phyloP scores from a whole-genome alignment of 2,113 vertebrate species.

The Catharus bicknelli region DNA sequence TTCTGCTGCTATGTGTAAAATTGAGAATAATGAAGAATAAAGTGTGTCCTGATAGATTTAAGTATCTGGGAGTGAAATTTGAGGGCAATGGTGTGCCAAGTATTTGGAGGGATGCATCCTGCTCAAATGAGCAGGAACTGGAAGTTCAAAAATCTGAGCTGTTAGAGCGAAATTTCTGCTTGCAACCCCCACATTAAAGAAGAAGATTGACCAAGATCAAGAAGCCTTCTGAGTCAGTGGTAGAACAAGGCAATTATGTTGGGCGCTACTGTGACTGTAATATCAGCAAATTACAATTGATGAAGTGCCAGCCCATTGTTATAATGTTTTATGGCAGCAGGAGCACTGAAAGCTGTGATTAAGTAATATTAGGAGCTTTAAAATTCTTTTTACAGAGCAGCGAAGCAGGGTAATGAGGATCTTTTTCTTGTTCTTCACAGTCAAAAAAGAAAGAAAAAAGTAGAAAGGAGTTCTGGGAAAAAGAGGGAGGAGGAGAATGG shows the following conservation, averaged over 20 bases:
- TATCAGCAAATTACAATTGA: constrained; percentile 63
- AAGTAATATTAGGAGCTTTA: constrained; percentile 41
- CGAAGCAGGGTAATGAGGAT: constrained; percentile 11
- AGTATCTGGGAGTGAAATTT: neutral
- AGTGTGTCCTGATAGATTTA: neutral
- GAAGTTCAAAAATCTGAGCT: neutral
- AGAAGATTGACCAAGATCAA: neutral
- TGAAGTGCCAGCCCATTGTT: constrained; percentile 62
- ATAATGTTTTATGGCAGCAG: constrained; percentile 55
- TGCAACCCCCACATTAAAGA: neutral
- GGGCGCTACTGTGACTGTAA: constrained; percentile 36
- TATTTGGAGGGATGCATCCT: neutral
- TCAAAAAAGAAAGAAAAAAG: neutral
- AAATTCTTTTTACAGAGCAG: constrained; percentile 34
- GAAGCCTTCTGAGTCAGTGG: neutral
- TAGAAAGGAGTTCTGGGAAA: neutral
- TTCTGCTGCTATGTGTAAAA: neutral
- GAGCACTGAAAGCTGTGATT: constrained; percentile 57
- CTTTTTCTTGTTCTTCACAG: constrained; percentile 14
- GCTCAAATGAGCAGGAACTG: neutral
- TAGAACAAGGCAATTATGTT: constrained; percentile 26
- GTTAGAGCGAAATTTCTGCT: neutral
- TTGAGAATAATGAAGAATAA: constrained; percentile 1
- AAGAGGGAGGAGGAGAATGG: neutral
- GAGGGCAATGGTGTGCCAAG: neutral